Evolutionary conservation across 30 jellyfish, hydroid and myxozoan species (phyloP).

Genomic region (Hydra vulgaris): DNA sequence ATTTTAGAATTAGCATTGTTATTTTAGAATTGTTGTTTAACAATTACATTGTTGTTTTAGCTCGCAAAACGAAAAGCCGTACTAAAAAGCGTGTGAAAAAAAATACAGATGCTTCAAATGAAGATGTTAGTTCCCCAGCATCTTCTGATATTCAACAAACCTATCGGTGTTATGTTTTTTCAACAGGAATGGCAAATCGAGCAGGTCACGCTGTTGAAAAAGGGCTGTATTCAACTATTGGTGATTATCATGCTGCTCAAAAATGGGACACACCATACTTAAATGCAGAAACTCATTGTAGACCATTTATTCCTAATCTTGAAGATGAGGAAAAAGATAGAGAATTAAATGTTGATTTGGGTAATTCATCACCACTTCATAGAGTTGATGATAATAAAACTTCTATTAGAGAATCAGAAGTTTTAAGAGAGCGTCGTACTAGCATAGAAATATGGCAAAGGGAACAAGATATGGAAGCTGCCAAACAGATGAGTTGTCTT

Average conservation of each 20-base stretch:
- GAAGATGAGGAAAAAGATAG: slow-evolving; percentile 11
- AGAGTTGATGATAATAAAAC: neutral
- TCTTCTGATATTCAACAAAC: neutral
- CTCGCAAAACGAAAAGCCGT: neutral
- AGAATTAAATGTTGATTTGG: neutral
- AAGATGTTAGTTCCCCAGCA: neutral
- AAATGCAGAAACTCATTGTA: slow-evolving; percentile 75
- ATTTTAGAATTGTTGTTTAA: too few relatives aligned
- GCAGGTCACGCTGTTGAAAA: slow-evolving; percentile 76
- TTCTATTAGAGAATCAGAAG: neutral
- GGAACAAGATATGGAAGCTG: slow-evolving; percentile 18
- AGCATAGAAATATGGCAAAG: slow-evolving; percentile 26
- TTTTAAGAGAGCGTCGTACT: neutral
- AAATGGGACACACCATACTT: slow-evolving; percentile 70
- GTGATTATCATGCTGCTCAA: slow-evolving; percentile 73
- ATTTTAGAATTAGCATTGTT: too few relatives aligned
- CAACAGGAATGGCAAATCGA: slow-evolving; percentile 91
- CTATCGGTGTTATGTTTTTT: slow-evolving; percentile 56
- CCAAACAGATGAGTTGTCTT: slow-evolving; percentile 15
- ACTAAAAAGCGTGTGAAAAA: neutral
- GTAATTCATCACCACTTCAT: neutral
- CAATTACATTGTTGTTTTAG: too few relatives aligned
- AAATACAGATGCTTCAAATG: neutral
- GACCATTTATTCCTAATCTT: slow-evolving; percentile 59
- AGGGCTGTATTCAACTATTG: slow-evolving; percentile 59